These are phyloP conservation scores for Philereme transversata DNA, from an alignment of 2,888 invertebrate species.

Conservation along the genomic window DNA sequence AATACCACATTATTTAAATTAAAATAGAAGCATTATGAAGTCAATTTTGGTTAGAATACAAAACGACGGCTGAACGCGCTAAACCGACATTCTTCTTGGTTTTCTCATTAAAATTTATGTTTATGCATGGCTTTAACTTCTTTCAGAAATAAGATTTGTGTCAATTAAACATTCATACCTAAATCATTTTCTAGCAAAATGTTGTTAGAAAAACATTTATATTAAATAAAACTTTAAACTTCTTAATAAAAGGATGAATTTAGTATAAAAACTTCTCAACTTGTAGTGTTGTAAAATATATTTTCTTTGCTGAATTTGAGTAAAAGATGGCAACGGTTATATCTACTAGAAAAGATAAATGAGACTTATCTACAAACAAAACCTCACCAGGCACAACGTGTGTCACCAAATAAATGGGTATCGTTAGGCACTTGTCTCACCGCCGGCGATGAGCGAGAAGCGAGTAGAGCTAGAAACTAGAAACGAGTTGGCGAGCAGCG, in stretches of 20 bases:
- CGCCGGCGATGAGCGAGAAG: no score
- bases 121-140: slow-evolving; percentile 51
- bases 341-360: slow-evolving; percentile 19
- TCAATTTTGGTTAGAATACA: slow-evolving; percentile 50
- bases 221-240: no score
- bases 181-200: background rate
- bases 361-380: slow-evolving; percentile 22
- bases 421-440: slow-evolving; percentile 28
- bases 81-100: slow-evolving; percentile 42
- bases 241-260: no score
- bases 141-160: slow-evolving; percentile 35
- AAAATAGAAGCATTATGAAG: slow-evolving; percentile 58
- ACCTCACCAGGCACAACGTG: slow-evolving; percentile 24
- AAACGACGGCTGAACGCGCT: slow-evolving; percentile 42
- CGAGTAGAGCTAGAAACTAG: no score
- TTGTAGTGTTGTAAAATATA: background rate
- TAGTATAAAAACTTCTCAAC: no score
- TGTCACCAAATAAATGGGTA: slow-evolving; percentile 32
- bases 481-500: no score
- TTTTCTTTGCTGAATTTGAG: background rate
- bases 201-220: background rate
- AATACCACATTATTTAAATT: slow-evolving; percentile 62
- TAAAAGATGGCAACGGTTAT: background rate
- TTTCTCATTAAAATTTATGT: slow-evolving; percentile 47
- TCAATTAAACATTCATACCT: slow-evolving; percentile 31